These are phyloP conservation scores for Callaeas wilsoni DNA, from an alignment of 2,113 vertebrate genomes.

Conservation along the genomic window DNA sequence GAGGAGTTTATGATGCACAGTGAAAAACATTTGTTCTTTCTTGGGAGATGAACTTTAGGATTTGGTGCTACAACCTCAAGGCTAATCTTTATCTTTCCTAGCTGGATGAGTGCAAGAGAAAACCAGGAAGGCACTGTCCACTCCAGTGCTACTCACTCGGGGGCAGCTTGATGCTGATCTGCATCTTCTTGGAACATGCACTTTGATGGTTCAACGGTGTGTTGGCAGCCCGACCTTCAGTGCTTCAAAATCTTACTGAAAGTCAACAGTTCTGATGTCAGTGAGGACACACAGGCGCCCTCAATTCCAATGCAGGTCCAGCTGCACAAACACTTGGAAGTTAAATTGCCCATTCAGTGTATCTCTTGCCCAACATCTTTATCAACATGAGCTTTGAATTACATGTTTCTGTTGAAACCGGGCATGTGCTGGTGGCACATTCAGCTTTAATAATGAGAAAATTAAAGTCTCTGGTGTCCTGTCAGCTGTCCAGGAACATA, in stretches of 20 bases:
- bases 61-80: neutral
- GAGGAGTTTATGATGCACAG: neutral
- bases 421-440: neutral
- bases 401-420: neutral
- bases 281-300: neutral
- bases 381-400: neutral
- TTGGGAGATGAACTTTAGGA: neutral
- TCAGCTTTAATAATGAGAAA: neutral
- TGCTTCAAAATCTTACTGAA: neutral
- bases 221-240: neutral
- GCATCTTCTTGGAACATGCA: fast-evolving
- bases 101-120: neutral
- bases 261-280: neutral
- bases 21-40: neutral
- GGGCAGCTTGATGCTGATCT: neutral
- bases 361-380: neutral
- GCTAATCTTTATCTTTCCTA: neutral
- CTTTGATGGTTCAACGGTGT: fast-evolving
- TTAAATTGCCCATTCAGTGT: neutral
- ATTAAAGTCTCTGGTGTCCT: neutral
- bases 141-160: fast-evolving
- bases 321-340: neutral
- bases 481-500: neutral
- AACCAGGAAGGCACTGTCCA: neutral
- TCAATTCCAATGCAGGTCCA: neutral